Evolutionary conservation across 2,888 invertebrate genomes (phyloP), one percentile per base, ranked within the genome.

Genomic region (Cacoxenus indagator): DNA sequence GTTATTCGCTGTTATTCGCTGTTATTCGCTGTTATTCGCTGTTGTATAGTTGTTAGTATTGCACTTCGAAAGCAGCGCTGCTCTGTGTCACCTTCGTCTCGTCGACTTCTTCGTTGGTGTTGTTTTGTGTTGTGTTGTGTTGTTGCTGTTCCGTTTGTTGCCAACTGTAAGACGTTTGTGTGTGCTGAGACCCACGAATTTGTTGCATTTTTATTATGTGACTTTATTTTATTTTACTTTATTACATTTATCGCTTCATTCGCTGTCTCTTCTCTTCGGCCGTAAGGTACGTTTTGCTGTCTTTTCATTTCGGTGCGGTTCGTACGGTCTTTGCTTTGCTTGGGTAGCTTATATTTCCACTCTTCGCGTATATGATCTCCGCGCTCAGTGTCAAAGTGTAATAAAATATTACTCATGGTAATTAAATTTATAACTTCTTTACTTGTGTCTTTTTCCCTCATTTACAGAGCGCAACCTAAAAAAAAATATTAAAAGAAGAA

Each of bases 331-430:
- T 78, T 78, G 43, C 26, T 24, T 61, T 43, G 29, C 14, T 37
- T 37, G 29, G 45, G 11, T 2, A n/a, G n/a, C 48, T 48, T 48
- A 19, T 2, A n/a, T 64, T 64, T 43, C 24, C 24, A 24, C 22
- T 26, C 46, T 26, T 64, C 45, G 8, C 24, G n/a, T n/a, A 61
- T 27, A 45, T 57, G 55, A 66, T 55, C 45, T 66, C 9, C 48
- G 67, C 51, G 43, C 57, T 82, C 80, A 80, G 80, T 80, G 80
- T 80, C 80, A 80, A 80, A 82, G 81, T 80, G 80, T 80, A 82
- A 80, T 80, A 82, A 80, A 82, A 80, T 80, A 80, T 80, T 82
- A 78, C 80, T 80, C 82, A 82, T 82, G 81, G 82, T 77, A 80
- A 80, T 80, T 82, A 80, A 77, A 82, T 78, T 78, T 78, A 76